A percentile compares a stretch with the other conserved stretches of the same genome.
phyloP scores from a whole-genome alignment of 2,797 vertebrate species.

The Anisognathus igniventris region DNA sequence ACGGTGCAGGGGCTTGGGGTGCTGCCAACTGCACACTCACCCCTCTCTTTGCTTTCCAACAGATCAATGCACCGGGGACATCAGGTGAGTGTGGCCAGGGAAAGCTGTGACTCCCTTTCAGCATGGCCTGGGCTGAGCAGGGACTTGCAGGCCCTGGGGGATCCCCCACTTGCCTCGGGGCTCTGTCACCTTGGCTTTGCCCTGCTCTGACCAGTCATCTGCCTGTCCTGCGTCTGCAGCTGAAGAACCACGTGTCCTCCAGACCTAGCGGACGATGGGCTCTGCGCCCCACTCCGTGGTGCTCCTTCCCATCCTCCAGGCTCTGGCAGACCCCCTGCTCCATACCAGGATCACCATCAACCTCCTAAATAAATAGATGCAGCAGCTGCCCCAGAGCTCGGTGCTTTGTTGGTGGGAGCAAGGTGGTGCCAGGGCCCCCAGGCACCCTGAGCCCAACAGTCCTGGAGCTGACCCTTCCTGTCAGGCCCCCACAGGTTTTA shows the following conservation, averaged over 20 bases:
- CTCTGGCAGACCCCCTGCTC: not conserved
- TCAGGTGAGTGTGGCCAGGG: not conserved
- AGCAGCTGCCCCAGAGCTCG: not conserved
- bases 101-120: not conserved
- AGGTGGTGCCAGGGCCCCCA: not conserved
- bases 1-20: rapidly evolving
- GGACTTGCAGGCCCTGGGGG: rapidly evolving
- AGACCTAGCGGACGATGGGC: not conserved
- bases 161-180: rapidly evolving
- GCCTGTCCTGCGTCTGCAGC: not conserved
- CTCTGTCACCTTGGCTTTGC: not conserved
- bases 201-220: not conserved
- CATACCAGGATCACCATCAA: not conserved
- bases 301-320: not conserved
- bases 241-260: not conserved
- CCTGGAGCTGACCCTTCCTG: not conserved
- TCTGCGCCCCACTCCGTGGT: not conserved
- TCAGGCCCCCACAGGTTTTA: rapidly evolving
- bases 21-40: not conserved
- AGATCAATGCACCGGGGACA: not conserved
- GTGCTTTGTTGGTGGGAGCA: not conserved
- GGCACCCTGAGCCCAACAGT: not conserved
- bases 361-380: constrained; percentile 7
- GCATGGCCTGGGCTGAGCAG: not conserved
- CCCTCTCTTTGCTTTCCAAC: not conserved